Percentiles rank a stretch among this genome's conserved stretches.
phyloP scores from a whole-genome alignment of 2,797 vertebrate genomes.

The Eulemur mongoz region DNA sequence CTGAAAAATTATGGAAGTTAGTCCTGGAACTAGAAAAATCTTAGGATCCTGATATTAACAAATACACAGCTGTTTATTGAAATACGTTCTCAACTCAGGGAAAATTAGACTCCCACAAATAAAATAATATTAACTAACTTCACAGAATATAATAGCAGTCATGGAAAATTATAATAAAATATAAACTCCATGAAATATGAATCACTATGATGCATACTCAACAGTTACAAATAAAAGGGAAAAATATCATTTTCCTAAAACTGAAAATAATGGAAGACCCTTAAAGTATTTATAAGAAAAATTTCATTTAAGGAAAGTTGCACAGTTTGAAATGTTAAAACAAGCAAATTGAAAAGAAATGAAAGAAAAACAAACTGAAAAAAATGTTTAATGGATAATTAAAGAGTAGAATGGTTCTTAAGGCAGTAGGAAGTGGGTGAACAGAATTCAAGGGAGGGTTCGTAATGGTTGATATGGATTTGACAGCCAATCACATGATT shows the following conservation, averaged over 20 bases:
- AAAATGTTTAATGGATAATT: background rate
- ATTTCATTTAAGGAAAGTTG: background rate
- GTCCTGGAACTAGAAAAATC: background rate
- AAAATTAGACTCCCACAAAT: background rate
- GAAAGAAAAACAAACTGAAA: background rate
- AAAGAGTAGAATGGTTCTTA: background rate
- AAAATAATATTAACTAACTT: background rate
- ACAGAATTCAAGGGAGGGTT: background rate
- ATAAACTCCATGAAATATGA: background rate
- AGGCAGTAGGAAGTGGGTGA: background rate
- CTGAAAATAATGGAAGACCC: background rate
- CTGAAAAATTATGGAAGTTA: background rate
- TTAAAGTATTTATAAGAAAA: background rate
- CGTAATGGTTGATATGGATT: background rate
- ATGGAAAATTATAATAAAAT: background rate
- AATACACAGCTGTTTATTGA: background rate
- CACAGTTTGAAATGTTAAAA: background rate
- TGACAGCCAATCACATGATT: background rate
- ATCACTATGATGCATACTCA: background rate
- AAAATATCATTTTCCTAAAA: background rate
- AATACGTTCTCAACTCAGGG: background rate
- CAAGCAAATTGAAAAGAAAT: background rate
- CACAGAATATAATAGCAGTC: background rate
- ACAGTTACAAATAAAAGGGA: background rate
- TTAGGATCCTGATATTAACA: background rate